Evolutionary conservation across 2,113 vertebrate genomes (phyloP).

Genomic region (Prunella fulvescens): DNA sequence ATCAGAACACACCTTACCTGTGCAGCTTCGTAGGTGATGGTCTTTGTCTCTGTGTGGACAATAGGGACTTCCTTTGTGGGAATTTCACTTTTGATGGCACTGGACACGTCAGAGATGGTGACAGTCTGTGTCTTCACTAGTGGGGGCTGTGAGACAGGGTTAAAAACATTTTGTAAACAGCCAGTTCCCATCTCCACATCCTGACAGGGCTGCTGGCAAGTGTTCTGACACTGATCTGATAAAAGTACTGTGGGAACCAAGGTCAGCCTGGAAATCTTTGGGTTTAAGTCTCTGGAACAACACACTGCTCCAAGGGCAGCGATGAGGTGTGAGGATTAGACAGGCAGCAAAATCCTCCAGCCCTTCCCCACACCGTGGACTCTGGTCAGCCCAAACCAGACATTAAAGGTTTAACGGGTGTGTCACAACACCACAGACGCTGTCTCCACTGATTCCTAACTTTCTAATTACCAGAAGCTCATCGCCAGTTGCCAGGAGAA

Average conservation of each 20-base stretch:
- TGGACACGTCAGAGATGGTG: slow-evolving; percentile 91
- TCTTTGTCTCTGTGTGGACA: slow-evolving; percentile 96
- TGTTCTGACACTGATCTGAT: slow-evolving; percentile 74
- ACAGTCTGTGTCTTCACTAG: slow-evolving; percentile 94
- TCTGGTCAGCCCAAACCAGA: not conserved
- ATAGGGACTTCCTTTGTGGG: slow-evolving; percentile 90
- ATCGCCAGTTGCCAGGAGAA: not conserved
- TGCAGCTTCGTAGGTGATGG: slow-evolving; percentile 95
- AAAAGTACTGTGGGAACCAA: slow-evolving; percentile 57
- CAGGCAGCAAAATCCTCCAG: not conserved
- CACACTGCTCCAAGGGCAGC: not conserved
- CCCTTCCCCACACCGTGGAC: not conserved
- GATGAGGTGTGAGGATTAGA: not conserved
- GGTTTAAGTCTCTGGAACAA: not conserved
- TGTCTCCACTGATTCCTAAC: not conserved
- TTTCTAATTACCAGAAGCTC: not conserved
- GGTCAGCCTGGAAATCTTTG: not conserved
- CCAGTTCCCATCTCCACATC: not conserved
- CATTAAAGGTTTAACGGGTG: not conserved
- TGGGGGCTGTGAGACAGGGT: slow-evolving; percentile 80
- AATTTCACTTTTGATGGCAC: slow-evolving; percentile 81
- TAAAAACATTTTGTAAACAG: not conserved
- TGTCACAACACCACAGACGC: not conserved
- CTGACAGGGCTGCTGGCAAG: not conserved
- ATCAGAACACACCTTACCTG: slow-evolving; percentile 76